Evolutionary conservation across 1,140 invertebrate species (phyloP).

Genomic region (Papilio dardanus): DNA sequence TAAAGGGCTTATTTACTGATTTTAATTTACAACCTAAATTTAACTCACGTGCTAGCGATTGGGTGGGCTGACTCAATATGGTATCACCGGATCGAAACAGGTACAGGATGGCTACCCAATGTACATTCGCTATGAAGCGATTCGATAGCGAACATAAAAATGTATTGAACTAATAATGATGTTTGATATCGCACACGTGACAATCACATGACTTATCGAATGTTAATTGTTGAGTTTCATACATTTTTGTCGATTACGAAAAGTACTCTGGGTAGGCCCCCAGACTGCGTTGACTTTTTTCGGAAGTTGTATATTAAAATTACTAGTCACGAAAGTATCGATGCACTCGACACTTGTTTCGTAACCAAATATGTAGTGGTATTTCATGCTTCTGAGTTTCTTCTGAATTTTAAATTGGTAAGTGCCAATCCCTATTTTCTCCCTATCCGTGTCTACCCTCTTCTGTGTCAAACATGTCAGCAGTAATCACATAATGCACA

Average conservation of each 20-base stretch:
- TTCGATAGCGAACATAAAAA: too few species aligned
- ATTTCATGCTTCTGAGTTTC: slow-evolving; percentile 6
- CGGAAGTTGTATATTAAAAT: slow-evolving; percentile 4
- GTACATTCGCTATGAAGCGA: too few species aligned
- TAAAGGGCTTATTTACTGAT: neutral
- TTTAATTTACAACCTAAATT: neutral
- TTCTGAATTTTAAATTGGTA: neutral
- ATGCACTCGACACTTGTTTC: slow-evolving; percentile 2
- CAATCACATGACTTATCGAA: too few species aligned
- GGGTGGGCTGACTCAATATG: neutral
- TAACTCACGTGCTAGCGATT: neutral
- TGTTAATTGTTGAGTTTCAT: too few species aligned
- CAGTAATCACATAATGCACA: neutral
- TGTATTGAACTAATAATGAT: too few species aligned
- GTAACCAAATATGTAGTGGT: neutral
- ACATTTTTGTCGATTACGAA: too few species aligned
- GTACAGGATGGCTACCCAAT: too few species aligned
- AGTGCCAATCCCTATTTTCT: neutral
- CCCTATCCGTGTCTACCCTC: neutral
- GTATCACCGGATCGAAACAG: neutral
- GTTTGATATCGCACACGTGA: too few species aligned
- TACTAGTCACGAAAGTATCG: slow-evolving; percentile 15
- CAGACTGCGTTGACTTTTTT: neutral
- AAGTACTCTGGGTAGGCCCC: too few species aligned
- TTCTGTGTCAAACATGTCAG: neutral